Evolutionary conservation across 2,797 vertebrate genomes (phyloP).

Genomic region (Synanceia verrucosa): DNA sequence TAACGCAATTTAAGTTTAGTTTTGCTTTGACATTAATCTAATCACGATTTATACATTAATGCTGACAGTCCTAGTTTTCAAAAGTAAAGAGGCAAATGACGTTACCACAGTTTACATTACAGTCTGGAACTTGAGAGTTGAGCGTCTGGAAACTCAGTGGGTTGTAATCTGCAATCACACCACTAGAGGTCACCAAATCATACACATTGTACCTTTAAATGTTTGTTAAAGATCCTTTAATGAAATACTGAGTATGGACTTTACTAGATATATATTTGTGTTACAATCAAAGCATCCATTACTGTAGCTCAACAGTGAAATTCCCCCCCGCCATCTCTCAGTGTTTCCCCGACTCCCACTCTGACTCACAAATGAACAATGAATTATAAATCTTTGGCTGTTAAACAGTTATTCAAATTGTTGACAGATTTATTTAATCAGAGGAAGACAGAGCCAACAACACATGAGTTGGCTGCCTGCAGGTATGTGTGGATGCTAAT

Average conservation of each 20-base stretch:
- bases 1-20: too few species aligned
- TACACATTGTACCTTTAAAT: neutral
- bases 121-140: neutral
- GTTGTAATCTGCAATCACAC: neutral
- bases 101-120: neutral
- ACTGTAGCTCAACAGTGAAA: neutral
- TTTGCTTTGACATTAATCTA: too few species aligned
- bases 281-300: neutral
- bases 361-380: conserved; percentile 16
- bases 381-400: conserved; percentile 38
- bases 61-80: too few species aligned
- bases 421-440: conserved; percentile 54
- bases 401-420: conserved; percentile 53
- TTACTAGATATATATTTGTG: neutral
- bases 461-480: conserved; percentile 52
- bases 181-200: neutral
- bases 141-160: neutral
- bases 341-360: neutral
- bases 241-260: neutral
- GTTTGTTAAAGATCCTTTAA: neutral
- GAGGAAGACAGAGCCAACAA: conserved; percentile 41
- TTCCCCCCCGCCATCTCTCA: neutral
- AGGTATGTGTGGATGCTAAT: conserved; percentile 71
- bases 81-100: too few species aligned
- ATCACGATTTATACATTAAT: too few species aligned